Base-by-base conservation (phyloP, 2,797 vertebrate species). In the Mallotus villosus region DNA sequence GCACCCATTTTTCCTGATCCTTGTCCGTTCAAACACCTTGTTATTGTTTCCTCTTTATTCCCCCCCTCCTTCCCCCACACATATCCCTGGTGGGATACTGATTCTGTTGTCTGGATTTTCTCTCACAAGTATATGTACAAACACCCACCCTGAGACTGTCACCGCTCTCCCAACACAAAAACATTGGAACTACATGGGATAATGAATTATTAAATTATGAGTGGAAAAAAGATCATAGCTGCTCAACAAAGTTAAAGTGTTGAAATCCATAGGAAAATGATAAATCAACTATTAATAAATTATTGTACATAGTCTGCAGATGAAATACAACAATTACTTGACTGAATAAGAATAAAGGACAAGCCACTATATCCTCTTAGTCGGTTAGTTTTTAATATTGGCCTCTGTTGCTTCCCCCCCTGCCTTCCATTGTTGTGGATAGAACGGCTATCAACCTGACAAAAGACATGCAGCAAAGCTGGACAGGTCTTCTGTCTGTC, bases 241-340 rank as follows among this genome's bases (percentile, higher is more conserved):
- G 64, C 22, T 80, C 74, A 73, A 71, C 9, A 46, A 63, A 65
- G 14, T 72, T 64, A 24, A 61, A 82, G 74, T 73, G 72, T 55
- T 46, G 73, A 71, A 80, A 79, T 73, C 71, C 86, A 80, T 90
- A 88, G 90, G 67, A 85, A 90, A 90, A 91, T 71, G 41, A 8
- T 46, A 84, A 82, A 1, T 77, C 86, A 85, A 84, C 93, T 83
- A 92, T 94, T 93, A 93, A 86, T 96, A 95, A 95, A 94, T 96
- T 95, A 98, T 96, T 98, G 96, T 97, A 98, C 90, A 95, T 95
- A 95, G 92, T 91, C 37, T 84, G 73, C 86, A 91, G 88, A 90
- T 63, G 49, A 67, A 87, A 87, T 92, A 91, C 90, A 89, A 87
- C 88, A 90, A 87, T 91, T 83, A 90, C 84, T 82, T 61, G 73